Percentiles rank a stretch among this genome's conserved stretches.
Conservation (phyloP, 2,888 invertebrate genomes). For the Drosophila villosipedis region DNA sequence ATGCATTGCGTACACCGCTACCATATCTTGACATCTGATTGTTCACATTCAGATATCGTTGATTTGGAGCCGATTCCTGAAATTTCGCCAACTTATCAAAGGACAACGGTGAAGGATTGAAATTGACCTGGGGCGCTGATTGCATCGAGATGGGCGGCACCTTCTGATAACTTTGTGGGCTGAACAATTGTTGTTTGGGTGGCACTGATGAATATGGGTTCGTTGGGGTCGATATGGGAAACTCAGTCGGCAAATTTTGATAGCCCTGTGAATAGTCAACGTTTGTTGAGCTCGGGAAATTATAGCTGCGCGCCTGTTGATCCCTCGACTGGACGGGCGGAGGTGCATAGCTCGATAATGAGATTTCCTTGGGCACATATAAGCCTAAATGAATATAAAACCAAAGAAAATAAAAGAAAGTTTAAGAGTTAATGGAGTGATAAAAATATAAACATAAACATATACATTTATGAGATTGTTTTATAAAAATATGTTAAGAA, state of each 20-base stretch:
- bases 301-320: slow-evolving; percentile 6
- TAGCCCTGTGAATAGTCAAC: slow-evolving; percentile 4
- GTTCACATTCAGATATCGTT: slow-evolving; percentile 30
- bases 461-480: not conserved
- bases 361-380: slow-evolving; percentile 84
- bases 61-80: slow-evolving; percentile 54
- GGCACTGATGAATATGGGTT: slow-evolving; percentile 27
- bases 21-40: slow-evolving; percentile 12
- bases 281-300: slow-evolving; percentile 1
- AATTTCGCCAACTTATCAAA: slow-evolving; percentile 83
- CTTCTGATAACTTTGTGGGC: slow-evolving; percentile 69
- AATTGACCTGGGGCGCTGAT: slow-evolving; percentile 66
- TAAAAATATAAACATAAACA: not conserved
- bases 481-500: not conserved
- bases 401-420: not conserved
- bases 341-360: slow-evolving; percentile 83
- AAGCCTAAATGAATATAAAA: slow-evolving; percentile 65
- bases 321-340: slow-evolving; percentile 62
- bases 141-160: slow-evolving; percentile 51
- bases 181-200: slow-evolving; percentile 64
- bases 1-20: slow-evolving; percentile 69
- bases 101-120: slow-evolving; percentile 83
- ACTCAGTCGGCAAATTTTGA: slow-evolving; percentile 13
- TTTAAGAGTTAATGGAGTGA: not conserved
- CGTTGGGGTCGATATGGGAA: slow-evolving; percentile 30